These are phyloP conservation scores for Mormoops blainvillei DNA, from an alignment of 2,113 vertebrate genomes.

Conservation along the genomic window DNA sequence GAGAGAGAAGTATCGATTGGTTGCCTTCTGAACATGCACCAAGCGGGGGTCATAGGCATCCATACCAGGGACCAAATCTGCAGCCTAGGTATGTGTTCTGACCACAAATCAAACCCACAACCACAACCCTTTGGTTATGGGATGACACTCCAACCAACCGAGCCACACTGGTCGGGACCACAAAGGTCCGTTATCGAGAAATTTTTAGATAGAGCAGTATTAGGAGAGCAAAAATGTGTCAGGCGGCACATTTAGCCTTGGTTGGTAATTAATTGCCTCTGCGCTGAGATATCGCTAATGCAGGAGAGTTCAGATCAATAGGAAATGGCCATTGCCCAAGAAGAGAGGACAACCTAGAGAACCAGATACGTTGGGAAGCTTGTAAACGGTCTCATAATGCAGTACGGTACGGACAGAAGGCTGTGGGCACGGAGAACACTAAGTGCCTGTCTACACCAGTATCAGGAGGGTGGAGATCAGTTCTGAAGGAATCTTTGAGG, in stretches of 20 bases:
- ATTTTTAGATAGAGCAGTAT: not conserved
- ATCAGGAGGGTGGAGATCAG: not conserved
- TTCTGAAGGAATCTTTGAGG: not conserved
- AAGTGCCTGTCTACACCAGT: not conserved
- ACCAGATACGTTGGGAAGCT: not conserved
- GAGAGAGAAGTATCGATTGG: too few relatives aligned
- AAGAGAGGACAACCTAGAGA: not conserved
- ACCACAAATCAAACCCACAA: too few relatives aligned
- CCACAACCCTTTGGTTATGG: too few relatives aligned
- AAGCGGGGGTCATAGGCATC: too few relatives aligned
- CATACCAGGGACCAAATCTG: too few relatives aligned
- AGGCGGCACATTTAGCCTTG: not conserved
- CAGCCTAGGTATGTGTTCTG: too few relatives aligned
- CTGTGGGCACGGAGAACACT: not conserved
- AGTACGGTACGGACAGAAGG: not conserved
- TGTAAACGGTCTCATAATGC: not conserved
- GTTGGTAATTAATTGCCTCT: not conserved
- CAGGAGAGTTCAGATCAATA: not conserved
- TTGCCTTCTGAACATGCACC: too few relatives aligned
- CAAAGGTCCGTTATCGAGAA: not conserved
- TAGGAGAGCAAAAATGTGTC: not conserved
- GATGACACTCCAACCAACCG: too few relatives aligned
- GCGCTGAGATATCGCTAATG: not conserved
- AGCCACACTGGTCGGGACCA: too few relatives aligned
- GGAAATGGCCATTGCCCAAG: not conserved